phyloP scores from a whole-genome alignment of 1,140 invertebrate genomes.

The Matsumurasca onukii region DNA sequence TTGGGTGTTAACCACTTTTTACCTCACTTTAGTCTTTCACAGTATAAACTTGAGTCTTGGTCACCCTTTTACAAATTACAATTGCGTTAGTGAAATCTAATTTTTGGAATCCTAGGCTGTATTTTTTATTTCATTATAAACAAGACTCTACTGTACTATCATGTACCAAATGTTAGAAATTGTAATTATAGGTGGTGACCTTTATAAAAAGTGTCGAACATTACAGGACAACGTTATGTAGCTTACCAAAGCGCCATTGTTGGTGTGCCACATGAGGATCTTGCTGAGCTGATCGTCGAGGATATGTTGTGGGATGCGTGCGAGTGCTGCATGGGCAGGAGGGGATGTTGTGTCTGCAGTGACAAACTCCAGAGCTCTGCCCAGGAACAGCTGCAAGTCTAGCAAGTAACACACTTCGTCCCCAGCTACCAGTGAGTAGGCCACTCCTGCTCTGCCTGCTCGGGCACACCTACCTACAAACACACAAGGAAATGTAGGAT shows the following conservation, averaged over 20 bases:
- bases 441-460: constrained; percentile 86
- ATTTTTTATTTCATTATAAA: no score
- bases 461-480: constrained; percentile 88
- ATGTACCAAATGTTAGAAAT: no score
- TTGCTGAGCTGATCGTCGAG: constrained; percentile 83
- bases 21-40: no score
- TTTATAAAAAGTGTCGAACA: not conserved
- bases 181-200: no score
- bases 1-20: no score
- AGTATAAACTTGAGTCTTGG: no score
- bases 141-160: no score
- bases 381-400: constrained; percentile 94
- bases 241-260: constrained; percentile 71
- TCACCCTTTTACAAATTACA: no score
- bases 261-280: constrained; percentile 73
- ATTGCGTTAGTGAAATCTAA: no score
- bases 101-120: no score
- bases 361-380: constrained; percentile 67
- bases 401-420: constrained; percentile 93
- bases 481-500: not conserved
- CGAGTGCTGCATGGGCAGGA: constrained; percentile 57
- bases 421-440: constrained; percentile 83
- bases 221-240: not conserved
- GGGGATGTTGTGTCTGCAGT: constrained; percentile 47
- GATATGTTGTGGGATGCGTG: constrained; percentile 76